Evolutionary conservation across 2,888 invertebrate genomes (phyloP).

Genomic region (Lepidochitona cinerea): DNA sequence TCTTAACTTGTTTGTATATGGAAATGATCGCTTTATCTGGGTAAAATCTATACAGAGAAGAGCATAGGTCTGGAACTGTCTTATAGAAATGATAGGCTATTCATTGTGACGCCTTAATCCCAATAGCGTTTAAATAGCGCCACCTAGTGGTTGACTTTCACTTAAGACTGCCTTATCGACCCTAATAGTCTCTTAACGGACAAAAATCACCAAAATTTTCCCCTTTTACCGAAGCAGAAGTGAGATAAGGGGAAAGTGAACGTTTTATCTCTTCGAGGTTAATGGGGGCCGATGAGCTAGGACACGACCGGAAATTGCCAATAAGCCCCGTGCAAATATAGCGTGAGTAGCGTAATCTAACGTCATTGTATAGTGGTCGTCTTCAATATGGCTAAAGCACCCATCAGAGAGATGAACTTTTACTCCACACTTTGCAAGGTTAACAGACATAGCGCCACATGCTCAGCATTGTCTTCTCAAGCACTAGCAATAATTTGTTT

Average conservation of each 20-base stretch:
- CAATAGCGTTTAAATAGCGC: background rate
- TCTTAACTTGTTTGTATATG: no score
- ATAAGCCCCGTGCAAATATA: conserved; percentile 2
- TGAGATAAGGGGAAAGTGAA: background rate
- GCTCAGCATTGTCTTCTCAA: no score
- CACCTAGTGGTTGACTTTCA: background rate
- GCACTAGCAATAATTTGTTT: no score
- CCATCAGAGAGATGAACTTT: background rate
- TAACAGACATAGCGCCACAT: no score
- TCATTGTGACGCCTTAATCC: background rate
- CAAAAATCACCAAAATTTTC: background rate
- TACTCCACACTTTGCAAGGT: no score
- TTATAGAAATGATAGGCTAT: no score
- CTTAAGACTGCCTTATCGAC: background rate
- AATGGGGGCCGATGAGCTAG: background rate
- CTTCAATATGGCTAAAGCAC: background rate
- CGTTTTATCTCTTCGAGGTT: background rate
- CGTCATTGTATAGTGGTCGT: background rate
- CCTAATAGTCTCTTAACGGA: background rate
- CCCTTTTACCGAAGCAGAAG: background rate
- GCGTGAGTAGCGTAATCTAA: background rate
- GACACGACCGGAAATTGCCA: background rate
- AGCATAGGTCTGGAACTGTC: no score
- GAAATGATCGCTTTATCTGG: no score
- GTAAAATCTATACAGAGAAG: no score